These are phyloP conservation scores for Poeciliopsis paucimaculata DNA, from an alignment of 2,797 vertebrate genomes.

Conservation along the genomic window DNA sequence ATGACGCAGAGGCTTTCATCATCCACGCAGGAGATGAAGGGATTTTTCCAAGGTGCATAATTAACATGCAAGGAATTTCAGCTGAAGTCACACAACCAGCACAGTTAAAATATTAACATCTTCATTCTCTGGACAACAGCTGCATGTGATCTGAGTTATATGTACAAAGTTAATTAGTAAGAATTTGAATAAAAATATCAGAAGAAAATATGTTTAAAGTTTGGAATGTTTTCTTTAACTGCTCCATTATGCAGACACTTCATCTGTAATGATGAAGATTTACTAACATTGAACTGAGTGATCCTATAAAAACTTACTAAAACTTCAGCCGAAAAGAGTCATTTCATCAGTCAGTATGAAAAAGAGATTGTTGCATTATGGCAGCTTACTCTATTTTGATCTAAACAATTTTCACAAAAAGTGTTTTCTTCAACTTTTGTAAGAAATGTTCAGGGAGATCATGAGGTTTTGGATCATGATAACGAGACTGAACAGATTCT, in stretches of 20 bases:
- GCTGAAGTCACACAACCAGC: neutral
- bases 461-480: no score
- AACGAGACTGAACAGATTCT: no score
- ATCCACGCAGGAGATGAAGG: neutral
- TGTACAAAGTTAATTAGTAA: neutral
- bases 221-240: neutral
- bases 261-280: no score
- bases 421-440: no score
- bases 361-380: no score
- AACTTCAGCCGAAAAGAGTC: no score
- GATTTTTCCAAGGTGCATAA: conserved; percentile 4
- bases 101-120: neutral
- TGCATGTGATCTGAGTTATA: neutral
- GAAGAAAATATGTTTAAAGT: neutral
- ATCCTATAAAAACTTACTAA: no score
- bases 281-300: no score
- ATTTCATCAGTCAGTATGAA: no score
- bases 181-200: neutral
- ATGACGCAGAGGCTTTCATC: neutral
- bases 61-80: conserved; percentile 14
- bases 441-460: no score
- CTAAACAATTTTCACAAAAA: no score
- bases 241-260: neutral
- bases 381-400: no score
- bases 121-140: neutral